These are phyloP conservation scores for Cyprinus carpio DNA, from an alignment of 2,113 vertebrate genomes.

Conservation along the genomic window DNA sequence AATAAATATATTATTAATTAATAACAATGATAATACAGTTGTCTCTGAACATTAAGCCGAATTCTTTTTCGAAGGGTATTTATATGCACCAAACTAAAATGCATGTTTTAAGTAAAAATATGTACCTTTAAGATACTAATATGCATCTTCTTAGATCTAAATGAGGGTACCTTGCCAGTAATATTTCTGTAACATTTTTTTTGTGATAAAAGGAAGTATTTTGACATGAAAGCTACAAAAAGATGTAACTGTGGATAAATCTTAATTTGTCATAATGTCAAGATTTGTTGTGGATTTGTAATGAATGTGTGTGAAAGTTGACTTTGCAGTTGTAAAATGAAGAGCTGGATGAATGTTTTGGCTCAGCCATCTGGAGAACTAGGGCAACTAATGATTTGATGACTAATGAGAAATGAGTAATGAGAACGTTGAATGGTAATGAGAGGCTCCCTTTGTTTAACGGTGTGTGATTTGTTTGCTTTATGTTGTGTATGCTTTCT, in stretches of 20 bases:
- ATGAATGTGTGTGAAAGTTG: conserved; percentile 21
- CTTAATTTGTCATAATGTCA: background rate
- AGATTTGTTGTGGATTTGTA: background rate
- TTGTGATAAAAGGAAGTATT: background rate
- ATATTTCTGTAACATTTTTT: background rate
- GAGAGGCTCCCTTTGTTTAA: conserved; percentile 29
- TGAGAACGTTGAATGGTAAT: conserved; percentile 44
- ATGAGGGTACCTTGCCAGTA: too few species aligned
- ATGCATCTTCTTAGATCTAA: too few species aligned
- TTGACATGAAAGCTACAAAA: background rate
- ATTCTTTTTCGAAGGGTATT: too few species aligned
- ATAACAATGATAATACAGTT: too few species aligned
- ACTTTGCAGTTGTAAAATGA: background rate
- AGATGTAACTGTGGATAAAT: background rate
- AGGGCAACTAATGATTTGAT: conserved; percentile 56
- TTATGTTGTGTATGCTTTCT: background rate
- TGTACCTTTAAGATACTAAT: too few species aligned
- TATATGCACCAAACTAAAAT: too few species aligned
- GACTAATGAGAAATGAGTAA: conserved; percentile 41
- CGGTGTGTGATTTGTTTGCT: conserved; percentile 14
- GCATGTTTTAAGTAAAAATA: too few species aligned
- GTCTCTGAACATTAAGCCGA: too few species aligned
- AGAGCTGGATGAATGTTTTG: conserved; percentile 1
- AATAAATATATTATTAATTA: too few species aligned
- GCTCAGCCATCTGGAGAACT: conserved; percentile 62